Percentiles rank a stretch among this genome's conserved stretches.
phyloP scores from a whole-genome alignment of 2,888 invertebrate genomes.

The Tenthredo scrophulariae region DNA sequence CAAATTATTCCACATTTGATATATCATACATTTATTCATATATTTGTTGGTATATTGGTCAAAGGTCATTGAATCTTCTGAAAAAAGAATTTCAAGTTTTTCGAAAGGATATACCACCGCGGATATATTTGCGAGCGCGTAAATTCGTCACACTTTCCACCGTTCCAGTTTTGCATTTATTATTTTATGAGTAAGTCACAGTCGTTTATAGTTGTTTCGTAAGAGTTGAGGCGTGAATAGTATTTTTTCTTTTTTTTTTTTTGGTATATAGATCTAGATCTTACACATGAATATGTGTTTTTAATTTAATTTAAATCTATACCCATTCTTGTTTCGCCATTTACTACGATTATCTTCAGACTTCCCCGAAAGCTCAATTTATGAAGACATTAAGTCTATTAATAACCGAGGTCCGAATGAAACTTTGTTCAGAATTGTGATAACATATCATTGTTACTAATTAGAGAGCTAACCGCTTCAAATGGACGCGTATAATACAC shows the following conservation, averaged over 20 bases:
- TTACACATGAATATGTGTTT: background rate
- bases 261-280: background rate
- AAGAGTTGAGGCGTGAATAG: constrained; percentile 1
- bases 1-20: background rate
- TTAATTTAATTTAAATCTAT: background rate
- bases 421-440: background rate
- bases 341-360: too few species aligned
- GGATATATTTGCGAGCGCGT: constrained; percentile 5
- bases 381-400: too few species aligned
- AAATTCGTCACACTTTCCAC: constrained; percentile 48
- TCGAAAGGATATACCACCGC: background rate
- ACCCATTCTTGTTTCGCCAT: too few species aligned
- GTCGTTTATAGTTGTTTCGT: constrained; percentile 15
- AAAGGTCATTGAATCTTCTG: background rate
- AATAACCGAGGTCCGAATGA: background rate
- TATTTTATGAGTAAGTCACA: constrained; percentile 6
- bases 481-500: background rate
- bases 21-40: background rate
- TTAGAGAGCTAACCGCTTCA: background rate
- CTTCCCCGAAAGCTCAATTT: too few species aligned
- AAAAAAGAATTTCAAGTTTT: background rate
- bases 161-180: constrained; percentile 43
- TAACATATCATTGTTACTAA: background rate
- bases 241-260: background rate
- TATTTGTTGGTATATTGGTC: background rate